phyloP scores from a whole-genome alignment of 2,797 vertebrate genomes.

The Todus mexicanus region DNA sequence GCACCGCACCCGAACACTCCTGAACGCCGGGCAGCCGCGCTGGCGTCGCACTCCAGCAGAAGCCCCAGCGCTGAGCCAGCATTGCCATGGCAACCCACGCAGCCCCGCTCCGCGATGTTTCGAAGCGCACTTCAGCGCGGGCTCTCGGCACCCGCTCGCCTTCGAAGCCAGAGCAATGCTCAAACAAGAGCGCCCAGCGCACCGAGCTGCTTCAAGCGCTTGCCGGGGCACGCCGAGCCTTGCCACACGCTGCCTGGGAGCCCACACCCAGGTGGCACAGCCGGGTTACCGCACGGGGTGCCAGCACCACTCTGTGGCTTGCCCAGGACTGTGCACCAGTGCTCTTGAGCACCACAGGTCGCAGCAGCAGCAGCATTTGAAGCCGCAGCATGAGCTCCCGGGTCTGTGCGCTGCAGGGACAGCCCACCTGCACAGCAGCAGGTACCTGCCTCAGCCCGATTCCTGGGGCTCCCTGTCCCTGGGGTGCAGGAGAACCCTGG shows the following conservation, averaged over 20 bases:
- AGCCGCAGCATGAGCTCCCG: rapidly evolving
- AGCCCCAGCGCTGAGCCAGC: neutral
- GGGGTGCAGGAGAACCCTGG: neutral
- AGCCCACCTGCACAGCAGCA: neutral
- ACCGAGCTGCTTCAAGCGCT: neutral
- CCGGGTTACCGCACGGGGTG: neutral
- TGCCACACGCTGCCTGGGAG: neutral
- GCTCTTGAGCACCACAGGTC: neutral
- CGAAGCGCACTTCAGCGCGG: neutral
- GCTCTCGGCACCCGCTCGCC: rapidly evolving
- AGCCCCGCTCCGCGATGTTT: rapidly evolving
- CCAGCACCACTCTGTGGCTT: constrained; percentile 18
- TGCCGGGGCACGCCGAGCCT: neutral
- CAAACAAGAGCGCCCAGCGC: neutral
- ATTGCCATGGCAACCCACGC: rapidly evolving
- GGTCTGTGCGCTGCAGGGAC: neutral
- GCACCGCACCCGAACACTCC: rapidly evolving
- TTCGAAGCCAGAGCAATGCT: neutral
- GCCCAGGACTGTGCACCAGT: neutral
- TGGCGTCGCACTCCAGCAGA: neutral
- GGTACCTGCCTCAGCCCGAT: neutral
- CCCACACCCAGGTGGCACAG: neutral
- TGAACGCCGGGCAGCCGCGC: rapidly evolving
- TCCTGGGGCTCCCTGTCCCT: neutral
- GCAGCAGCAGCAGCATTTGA: neutral